phyloP scores from a whole-genome alignment of 2,888 invertebrate genomes.

The Arge pagana region DNA sequence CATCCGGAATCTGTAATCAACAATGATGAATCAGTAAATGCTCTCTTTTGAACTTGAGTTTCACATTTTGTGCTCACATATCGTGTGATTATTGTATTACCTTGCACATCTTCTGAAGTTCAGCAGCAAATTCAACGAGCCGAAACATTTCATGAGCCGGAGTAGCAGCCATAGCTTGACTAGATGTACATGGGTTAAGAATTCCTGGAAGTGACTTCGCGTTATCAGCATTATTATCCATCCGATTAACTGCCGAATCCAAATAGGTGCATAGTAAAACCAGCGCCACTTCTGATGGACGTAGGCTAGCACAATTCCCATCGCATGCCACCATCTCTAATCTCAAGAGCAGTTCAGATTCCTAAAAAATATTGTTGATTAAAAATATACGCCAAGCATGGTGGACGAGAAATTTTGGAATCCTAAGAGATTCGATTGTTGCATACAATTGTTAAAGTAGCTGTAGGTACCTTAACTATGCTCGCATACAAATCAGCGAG shows the following conservation, averaged over 20 bases:
- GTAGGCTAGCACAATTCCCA: slow-evolving; percentile 73
- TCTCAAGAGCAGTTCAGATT: slow-evolving; percentile 68
- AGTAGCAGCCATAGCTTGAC: slow-evolving; percentile 33
- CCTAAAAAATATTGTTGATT: slow-evolving; percentile 52
- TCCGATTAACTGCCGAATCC: slow-evolving; percentile 61
- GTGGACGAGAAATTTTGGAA: not conserved
- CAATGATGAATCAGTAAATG: slow-evolving; percentile 25
- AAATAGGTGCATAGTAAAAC: slow-evolving; percentile 77
- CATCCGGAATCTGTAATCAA: slow-evolving; percentile 67
- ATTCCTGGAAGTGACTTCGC: slow-evolving; percentile 28
- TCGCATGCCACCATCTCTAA: slow-evolving; percentile 79
- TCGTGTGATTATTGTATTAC: slow-evolving; percentile 57
- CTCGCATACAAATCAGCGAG: slow-evolving; percentile 61
- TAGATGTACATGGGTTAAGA: slow-evolving; percentile 39
- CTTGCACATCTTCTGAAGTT: slow-evolving; percentile 73
- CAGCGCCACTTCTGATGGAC: slow-evolving; percentile 77
- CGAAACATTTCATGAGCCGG: slow-evolving; percentile 64
- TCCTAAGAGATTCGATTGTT: no score
- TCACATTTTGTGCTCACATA: not conserved
- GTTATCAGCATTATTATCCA: slow-evolving; percentile 51
- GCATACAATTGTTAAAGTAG: no score
- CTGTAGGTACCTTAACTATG: slow-evolving; percentile 59
- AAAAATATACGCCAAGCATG: not conserved
- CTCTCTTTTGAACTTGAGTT: not conserved
- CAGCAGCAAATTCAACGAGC: slow-evolving; percentile 72